Evolutionary conservation across 2,113 vertebrate species (phyloP).

Genomic region (Pseudopipra pipra): DNA sequence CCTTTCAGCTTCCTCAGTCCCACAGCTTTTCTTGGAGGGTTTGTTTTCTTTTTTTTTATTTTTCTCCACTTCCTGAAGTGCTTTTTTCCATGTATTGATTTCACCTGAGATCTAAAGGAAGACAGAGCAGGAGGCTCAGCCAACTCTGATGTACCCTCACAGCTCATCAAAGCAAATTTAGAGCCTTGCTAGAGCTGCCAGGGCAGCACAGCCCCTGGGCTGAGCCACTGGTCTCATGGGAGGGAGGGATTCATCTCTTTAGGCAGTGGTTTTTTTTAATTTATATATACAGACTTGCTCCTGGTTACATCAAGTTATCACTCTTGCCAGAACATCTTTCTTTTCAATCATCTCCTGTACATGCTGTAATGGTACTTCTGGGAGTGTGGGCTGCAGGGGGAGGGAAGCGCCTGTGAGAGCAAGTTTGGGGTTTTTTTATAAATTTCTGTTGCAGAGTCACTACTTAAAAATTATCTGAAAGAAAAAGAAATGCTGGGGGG

Average conservation of each 20-base stretch:
- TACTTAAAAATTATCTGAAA: not conserved
- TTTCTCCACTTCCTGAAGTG: not conserved
- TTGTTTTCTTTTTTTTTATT: not conserved
- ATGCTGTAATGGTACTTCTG: not conserved
- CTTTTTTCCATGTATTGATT: not conserved
- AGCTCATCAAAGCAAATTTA: not conserved
- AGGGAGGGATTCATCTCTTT: not conserved
- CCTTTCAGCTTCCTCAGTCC: not conserved
- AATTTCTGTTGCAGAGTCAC: not conserved
- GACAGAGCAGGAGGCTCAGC: not conserved
- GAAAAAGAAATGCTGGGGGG: not conserved
- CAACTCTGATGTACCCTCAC: not conserved
- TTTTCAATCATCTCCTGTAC: not conserved
- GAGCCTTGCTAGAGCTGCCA: not conserved
- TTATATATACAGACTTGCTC: not conserved
- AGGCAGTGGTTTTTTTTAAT: not conserved
- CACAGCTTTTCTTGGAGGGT: not conserved
- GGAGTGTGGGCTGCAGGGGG: not conserved
- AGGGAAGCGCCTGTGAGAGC: not conserved
- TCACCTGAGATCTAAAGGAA: not conserved
- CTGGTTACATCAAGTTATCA: not conserved
- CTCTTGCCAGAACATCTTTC: not conserved
- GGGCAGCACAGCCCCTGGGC: not conserved
- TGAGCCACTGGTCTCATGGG: not conserved
- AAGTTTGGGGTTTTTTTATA: not conserved